Conservation (phyloP, 2,113 vertebrate species). For the Psophia crepitans region DNA sequence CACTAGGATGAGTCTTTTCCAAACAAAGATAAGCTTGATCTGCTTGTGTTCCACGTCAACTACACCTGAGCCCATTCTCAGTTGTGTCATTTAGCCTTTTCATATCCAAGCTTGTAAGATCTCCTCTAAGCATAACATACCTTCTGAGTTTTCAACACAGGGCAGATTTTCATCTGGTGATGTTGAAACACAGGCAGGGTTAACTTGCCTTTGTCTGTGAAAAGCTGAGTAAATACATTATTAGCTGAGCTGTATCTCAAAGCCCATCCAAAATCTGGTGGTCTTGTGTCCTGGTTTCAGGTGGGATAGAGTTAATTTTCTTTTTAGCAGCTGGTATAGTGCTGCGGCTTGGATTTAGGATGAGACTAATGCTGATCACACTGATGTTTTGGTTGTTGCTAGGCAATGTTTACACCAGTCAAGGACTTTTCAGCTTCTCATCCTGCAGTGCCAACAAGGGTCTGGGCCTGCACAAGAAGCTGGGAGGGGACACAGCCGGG, state of each 20-base stretch:
- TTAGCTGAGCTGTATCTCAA: not conserved
- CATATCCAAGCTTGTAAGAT: not conserved
- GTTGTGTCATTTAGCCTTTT: not conserved
- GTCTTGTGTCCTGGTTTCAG: no score
- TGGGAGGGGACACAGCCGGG: no score
- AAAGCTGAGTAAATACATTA: not conserved
- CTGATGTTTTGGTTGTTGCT: no score
- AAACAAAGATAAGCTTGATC: not conserved
- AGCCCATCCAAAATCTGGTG: not conserved
- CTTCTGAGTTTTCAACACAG: not conserved
- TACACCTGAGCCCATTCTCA: not conserved
- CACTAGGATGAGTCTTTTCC: not conserved
- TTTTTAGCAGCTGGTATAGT: no score
- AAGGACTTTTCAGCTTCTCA: no score
- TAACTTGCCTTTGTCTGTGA: not conserved
- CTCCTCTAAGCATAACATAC: not conserved
- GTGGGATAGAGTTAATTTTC: no score
- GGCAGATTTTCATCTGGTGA: not conserved
- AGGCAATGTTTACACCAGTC: no score
- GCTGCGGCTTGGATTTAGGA: no score
- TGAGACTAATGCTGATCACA: no score
- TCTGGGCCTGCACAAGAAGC: no score
- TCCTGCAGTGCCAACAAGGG: no score
- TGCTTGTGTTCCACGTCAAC: not conserved
- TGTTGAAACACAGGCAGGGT: not conserved